These are phyloP conservation scores for Pipistrellus pygmaeus DNA, from an alignment of 2,797 vertebrate genomes.

Conservation along the genomic window DNA sequence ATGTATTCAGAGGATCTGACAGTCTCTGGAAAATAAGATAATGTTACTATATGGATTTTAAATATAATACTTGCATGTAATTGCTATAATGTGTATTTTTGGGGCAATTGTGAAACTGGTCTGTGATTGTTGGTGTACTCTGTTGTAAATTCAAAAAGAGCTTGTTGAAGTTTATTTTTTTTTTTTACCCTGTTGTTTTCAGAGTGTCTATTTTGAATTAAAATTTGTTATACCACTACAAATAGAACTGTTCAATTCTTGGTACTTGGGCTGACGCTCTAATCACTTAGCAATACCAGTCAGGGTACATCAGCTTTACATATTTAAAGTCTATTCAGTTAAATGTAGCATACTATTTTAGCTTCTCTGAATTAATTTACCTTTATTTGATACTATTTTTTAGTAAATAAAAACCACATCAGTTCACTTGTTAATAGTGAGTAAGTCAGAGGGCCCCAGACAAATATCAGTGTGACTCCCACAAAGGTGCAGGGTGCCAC, in stretches of 20 bases:
- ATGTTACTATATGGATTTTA: background rate
- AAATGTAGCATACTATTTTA: background rate
- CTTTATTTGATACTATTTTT: background rate
- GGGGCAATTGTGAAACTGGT: slow-evolving; percentile 69
- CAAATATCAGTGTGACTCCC: background rate
- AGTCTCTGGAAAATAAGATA: slow-evolving; percentile 19
- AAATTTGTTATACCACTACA: slow-evolving; percentile 81
- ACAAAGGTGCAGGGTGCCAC: background rate
- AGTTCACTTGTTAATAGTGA: background rate
- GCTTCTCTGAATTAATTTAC: background rate
- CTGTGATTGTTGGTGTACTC: slow-evolving; percentile 70
- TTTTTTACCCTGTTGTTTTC: slow-evolving; percentile 78
- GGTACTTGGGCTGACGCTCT: background rate
- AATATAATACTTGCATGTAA: slow-evolving; percentile 57
- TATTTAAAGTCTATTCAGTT: background rate
- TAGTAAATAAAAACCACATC: slow-evolving; percentile 46
- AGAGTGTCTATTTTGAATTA: slow-evolving; percentile 86
- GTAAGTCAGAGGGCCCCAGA: background rate
- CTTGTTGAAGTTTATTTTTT: slow-evolving; percentile 68
- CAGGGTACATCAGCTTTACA: background rate
- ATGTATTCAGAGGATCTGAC: background rate
- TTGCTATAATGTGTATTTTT: slow-evolving; percentile 60
- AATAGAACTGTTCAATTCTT: slow-evolving; percentile 65
- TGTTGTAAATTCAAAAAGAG: slow-evolving; percentile 65
- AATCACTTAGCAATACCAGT: background rate